These are phyloP conservation scores for Semibalanus balanoides DNA, from an alignment of 1,140 invertebrate species.

Conservation along the genomic window DNA sequence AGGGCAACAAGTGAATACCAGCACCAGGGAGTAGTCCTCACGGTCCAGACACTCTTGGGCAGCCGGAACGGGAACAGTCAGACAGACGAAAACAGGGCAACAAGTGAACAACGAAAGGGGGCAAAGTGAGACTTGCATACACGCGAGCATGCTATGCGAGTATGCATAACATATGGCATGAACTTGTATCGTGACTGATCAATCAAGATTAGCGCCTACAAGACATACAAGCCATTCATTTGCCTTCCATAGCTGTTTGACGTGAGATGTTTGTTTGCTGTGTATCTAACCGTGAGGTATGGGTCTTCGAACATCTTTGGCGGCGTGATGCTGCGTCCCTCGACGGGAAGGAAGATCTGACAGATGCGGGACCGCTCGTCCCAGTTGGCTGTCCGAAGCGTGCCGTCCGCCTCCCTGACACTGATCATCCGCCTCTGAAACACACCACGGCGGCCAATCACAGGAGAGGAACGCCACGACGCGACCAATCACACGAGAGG, in stretches of 20 bases:
- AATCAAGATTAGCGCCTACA: too few relatives aligned
- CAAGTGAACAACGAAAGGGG: too few relatives aligned
- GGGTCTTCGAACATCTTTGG: constrained; percentile 70
- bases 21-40: not conserved
- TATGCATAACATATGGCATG: too few relatives aligned
- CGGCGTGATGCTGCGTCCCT: constrained; percentile 45
- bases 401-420: constrained; percentile 72
- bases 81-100: not conserved
- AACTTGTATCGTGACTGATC: too few relatives aligned
- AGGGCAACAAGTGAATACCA: not conserved
- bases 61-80: not conserved
- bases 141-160: too few relatives aligned
- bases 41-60: not conserved
- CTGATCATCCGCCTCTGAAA: constrained; percentile 60
- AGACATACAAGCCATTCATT: too few relatives aligned
- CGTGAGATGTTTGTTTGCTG: too few relatives aligned
- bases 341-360: constrained; percentile 67
- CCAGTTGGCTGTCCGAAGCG: constrained; percentile 54
- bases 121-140: too few relatives aligned
- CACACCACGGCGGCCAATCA: constrained; percentile 1
- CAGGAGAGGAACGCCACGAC: constrained; percentile 7
- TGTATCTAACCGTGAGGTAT: constrained; percentile 43
- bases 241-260: too few relatives aligned
- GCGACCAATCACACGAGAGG: constrained; percentile 9
- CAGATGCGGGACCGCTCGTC: constrained; percentile 65